These are phyloP conservation scores for Glaucomys volans DNA, from an alignment of 2,113 vertebrate genomes.

Conservation along the genomic window DNA sequence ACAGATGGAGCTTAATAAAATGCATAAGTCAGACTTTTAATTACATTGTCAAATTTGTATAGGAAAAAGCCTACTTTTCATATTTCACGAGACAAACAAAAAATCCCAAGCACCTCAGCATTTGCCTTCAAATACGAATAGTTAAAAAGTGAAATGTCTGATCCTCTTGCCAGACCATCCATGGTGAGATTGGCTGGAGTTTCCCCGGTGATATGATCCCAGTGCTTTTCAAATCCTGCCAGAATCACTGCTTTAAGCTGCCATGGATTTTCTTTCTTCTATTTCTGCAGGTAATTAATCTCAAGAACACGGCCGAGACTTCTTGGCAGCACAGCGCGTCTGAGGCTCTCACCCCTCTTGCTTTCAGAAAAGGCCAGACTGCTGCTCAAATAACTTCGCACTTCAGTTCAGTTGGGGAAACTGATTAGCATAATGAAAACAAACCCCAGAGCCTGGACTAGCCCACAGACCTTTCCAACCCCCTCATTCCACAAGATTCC, in stretches of 20 bases:
- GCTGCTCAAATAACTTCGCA: constrained; percentile 78
- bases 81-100: background rate
- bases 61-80: background rate
- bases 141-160: background rate
- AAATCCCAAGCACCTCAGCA: background rate
- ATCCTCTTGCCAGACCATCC: background rate
- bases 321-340: constrained; percentile 70
- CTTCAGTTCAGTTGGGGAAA: constrained; percentile 75
- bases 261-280: constrained; percentile 20
- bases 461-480: constrained; percentile 61
- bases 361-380: constrained; percentile 69
- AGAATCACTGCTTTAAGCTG: background rate
- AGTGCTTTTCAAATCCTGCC: background rate
- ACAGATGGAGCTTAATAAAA: background rate
- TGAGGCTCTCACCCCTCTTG: constrained; percentile 66
- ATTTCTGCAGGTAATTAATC: constrained; percentile 62
- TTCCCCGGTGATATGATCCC: background rate
- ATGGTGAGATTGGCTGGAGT: background rate
- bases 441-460: constrained; percentile 72
- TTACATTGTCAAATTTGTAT: background rate
- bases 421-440: constrained; percentile 74
- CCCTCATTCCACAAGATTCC: constrained; percentile 27
- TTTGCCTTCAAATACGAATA: background rate
- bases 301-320: constrained; percentile 52
- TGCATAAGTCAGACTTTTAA: background rate